Base-by-base conservation (phyloP, 2,113 vertebrate species). In the Ranitomeya imitator region DNA sequence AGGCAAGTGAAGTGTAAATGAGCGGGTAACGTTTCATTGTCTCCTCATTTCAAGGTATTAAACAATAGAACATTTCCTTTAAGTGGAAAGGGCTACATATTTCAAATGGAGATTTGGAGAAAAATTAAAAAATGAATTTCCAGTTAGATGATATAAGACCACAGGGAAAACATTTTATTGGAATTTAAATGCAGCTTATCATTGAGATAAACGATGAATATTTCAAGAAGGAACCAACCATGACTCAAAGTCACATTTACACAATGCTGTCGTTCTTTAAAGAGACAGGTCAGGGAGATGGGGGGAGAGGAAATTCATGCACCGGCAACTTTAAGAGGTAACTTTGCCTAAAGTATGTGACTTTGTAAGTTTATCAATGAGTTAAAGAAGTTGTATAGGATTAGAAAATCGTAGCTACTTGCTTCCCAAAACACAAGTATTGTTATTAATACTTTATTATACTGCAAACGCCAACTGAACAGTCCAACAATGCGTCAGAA, bases 1-100 rank as follows among this genome's bases (percentile, higher is more conserved):
- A 52, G 86, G 57, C 79, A 77, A 88, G 26, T 77, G 82, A 69
- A 83, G 80, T 83, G 79, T 65, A 83, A 83, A 88, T 83, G 79
- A 77, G 71, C 65, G 61, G 80, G 69, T 45, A 83, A 88, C 52
- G 80, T 54, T 65, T 65, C 79, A 77, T 77, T 83, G 37, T 82
- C 23, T 88, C 59, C 51, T 31, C 13, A 37, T 60, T 83, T 54
- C 31, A 61, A 83, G 65, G 63, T 88, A 60, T 88, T 63, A 74
- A 76, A 83, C 74, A 88, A 63, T 73, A 77, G 82, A 83, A 83
- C 51, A 83, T 52, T 45, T n/a, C n/a, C 57, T 76, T 83, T 83
- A 83, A 83, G 63, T 80, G 86, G 52, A 76, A 74, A 59, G 61
- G n/a, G 52, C 37, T 54, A 71, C 77, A 55, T 31, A 57, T 80